phyloP scores from a whole-genome alignment of 1,140 invertebrate species.

The Drosophila sturtevanti region DNA sequence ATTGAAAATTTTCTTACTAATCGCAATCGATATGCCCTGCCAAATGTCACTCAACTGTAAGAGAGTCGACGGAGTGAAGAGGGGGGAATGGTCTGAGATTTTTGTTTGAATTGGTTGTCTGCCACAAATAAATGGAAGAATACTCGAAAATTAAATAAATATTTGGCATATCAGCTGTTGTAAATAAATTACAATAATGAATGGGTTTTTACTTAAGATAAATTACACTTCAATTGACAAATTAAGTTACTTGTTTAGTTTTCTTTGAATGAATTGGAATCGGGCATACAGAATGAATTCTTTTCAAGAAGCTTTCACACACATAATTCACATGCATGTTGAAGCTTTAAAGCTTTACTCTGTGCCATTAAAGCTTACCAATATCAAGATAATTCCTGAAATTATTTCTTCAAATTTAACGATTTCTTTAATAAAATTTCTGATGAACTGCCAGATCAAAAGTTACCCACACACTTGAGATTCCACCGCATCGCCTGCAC shows the following conservation, averaged over 20 bases:
- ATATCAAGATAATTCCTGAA: neutral
- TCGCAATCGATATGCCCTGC: constrained; percentile 79
- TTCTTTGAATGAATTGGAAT: no score
- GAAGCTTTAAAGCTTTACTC: neutral
- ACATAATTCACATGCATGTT: no score
- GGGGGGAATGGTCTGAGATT: constrained; percentile 23
- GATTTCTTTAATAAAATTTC: neutral
- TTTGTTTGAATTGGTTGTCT: constrained; percentile 56
- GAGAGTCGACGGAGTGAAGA: neutral
- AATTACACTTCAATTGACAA: constrained; percentile 75
- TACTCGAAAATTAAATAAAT: constrained; percentile 79
- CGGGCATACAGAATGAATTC: no score
- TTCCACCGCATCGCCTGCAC: constrained; percentile 26
- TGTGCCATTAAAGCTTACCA: neutral
- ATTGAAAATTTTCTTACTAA: constrained; percentile 79
- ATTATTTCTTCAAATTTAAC: constrained; percentile 17
- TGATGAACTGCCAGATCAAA: constrained; percentile 6
- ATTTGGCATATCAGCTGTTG: constrained; percentile 75
- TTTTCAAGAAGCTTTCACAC: neutral
- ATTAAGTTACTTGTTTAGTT: constrained; percentile 60
- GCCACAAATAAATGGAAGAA: constrained; percentile 81
- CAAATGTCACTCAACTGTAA: constrained; percentile 67
- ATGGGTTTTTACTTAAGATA: constrained; percentile 66
- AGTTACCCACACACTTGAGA: constrained; percentile 35
- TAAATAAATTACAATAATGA: constrained; percentile 81